Conservation (phyloP, 2,113 vertebrate genomes). For the Vulpes vulpes region DNA sequence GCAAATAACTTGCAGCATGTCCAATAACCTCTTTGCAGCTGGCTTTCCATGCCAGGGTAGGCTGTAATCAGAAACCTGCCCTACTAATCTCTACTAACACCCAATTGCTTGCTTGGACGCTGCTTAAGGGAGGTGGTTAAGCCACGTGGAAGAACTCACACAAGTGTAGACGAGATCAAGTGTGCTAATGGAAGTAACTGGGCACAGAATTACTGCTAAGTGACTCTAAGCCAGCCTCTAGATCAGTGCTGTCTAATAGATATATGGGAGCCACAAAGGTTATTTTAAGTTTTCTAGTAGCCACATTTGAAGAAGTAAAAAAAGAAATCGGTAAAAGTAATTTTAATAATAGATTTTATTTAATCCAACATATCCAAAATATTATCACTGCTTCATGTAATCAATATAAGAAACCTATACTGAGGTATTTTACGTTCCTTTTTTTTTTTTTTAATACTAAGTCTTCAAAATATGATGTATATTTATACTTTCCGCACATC, state of each 20-base stretch:
- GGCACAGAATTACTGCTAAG: neutral
- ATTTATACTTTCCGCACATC: neutral
- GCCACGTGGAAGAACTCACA: neutral
- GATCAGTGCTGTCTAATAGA: neutral
- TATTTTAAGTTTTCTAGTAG: neutral
- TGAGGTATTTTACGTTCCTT: neutral
- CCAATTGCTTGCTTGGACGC: neutral
- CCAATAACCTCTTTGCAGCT: neutral
- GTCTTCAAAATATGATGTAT: neutral
- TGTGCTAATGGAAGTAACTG: neutral
- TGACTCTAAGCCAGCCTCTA: neutral
- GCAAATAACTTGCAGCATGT: neutral
- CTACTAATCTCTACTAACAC: neutral
- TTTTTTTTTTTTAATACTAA: neutral
- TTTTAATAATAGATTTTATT: neutral
- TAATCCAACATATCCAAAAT: neutral
- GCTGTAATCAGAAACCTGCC: neutral
- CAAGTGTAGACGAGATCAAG: neutral
- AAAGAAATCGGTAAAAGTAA: neutral
- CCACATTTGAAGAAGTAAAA: neutral
- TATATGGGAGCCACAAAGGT: neutral
- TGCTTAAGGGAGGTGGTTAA: neutral
- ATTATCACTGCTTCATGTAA: neutral
- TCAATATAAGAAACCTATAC: neutral
- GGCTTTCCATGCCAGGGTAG: neutral